Percentiles rank a stretch among this genome's conserved stretches.
Conservation (phyloP, 2,888 invertebrate species). For the Eupithecia pulchellata region DNA sequence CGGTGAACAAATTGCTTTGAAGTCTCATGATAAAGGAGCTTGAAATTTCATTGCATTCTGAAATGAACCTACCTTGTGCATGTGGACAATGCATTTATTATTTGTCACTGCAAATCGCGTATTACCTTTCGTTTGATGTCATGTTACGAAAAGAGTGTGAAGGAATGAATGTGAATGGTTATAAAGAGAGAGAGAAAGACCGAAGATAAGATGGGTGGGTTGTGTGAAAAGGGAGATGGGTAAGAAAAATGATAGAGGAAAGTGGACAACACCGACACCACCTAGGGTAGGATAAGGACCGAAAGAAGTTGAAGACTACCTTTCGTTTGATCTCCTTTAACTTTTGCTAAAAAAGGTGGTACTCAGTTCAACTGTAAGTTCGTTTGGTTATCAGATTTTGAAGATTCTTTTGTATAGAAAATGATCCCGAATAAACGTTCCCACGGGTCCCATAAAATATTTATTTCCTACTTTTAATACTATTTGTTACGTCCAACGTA, state of each 20-base stretch:
- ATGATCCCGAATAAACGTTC: background rate
- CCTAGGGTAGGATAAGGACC: too few relatives aligned
- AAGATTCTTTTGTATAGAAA: background rate
- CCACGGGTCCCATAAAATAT: background rate
- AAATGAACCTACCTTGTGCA: background rate
- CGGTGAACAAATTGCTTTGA: conserved; percentile 22
- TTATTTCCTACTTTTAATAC: background rate
- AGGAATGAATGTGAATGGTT: too few relatives aligned
- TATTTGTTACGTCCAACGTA: background rate
- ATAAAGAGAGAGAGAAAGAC: too few relatives aligned
- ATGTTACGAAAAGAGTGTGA: too few relatives aligned
- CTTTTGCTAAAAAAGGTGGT: too few relatives aligned
- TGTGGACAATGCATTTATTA: background rate
- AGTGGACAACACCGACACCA: too few relatives aligned
- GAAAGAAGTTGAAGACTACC: too few relatives aligned
- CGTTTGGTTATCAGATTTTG: background rate
- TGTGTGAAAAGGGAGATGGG: too few relatives aligned
- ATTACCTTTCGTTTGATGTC: background rate
- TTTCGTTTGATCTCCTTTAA: background rate
- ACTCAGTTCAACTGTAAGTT: background rate
- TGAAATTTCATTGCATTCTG: background rate
- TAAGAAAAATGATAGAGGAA: too few relatives aligned
- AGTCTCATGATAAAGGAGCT: conserved; percentile 10
- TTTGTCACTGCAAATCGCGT: background rate
- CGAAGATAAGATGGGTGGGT: too few relatives aligned